phyloP scores from a whole-genome alignment of 2,113 vertebrate genomes.

The Pipra filicauda region DNA sequence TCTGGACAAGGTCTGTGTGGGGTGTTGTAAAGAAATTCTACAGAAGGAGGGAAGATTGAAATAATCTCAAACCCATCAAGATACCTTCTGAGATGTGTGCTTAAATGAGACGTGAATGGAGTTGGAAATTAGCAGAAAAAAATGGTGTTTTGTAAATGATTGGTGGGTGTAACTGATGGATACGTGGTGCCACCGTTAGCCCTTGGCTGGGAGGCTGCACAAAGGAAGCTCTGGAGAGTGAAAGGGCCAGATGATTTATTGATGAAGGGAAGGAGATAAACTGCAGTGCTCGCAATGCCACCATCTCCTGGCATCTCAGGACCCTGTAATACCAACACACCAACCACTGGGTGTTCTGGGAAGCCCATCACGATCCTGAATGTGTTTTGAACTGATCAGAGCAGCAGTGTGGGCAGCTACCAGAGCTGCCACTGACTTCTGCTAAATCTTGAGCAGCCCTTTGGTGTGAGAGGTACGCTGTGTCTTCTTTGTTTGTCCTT shows the following conservation, averaged over 20 bases:
- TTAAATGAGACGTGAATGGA: not conserved
- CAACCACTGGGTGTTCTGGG: not conserved
- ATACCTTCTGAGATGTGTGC: not conserved
- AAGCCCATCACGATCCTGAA: not conserved
- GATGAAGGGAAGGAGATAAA: not conserved
- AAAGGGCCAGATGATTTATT: not conserved
- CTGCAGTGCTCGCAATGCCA: not conserved
- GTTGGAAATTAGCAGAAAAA: not conserved
- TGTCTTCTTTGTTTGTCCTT: not conserved
- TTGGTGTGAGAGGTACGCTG: not conserved
- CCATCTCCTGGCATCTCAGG: not conserved
- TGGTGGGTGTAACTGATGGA: not conserved
- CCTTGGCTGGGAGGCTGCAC: not conserved
- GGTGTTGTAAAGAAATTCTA: not conserved
- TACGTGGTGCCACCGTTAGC: accelerated
- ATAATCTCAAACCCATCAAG: not conserved
- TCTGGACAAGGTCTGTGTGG: not conserved
- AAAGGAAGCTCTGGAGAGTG: not conserved
- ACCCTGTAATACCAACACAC: not conserved
- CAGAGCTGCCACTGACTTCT: not conserved
- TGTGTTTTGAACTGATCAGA: not conserved
- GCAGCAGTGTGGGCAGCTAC: not conserved
- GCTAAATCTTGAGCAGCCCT: not conserved
- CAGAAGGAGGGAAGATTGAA: not conserved
- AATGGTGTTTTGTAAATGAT: not conserved